phyloP scores from a whole-genome alignment of 2,113 vertebrate species.

The Lycaon pictus region DNA sequence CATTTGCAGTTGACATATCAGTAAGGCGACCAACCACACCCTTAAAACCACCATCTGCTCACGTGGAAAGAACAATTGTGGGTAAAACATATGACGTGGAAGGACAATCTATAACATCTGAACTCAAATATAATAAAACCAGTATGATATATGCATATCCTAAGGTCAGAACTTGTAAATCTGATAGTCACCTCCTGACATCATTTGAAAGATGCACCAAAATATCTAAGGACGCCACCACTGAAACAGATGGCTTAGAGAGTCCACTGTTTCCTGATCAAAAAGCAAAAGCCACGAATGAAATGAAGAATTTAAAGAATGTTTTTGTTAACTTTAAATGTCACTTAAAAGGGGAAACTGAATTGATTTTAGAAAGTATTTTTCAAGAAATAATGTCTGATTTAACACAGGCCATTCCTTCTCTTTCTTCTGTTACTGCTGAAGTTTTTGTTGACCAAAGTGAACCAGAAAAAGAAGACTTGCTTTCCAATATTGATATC shows the following conservation, averaged over 20 bases:
- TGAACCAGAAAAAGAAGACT: slow-evolving; percentile 35
- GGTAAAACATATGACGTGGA: neutral
- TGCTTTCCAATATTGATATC: slow-evolving; percentile 59
- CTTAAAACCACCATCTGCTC: slow-evolving; percentile 53
- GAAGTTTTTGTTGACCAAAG: slow-evolving; percentile 76
- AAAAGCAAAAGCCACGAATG: slow-evolving; percentile 58
- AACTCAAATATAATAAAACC: neutral
- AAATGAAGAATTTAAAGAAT: slow-evolving; percentile 75
- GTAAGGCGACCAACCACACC: slow-evolving; percentile 22
- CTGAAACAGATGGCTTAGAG: slow-evolving; percentile 70
- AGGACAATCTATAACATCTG: neutral
- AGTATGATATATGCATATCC: neutral
- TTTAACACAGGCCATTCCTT: slow-evolving; percentile 72
- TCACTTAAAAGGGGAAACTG: slow-evolving; percentile 76
- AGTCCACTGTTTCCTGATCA: neutral
- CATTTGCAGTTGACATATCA: slow-evolving; percentile 16
- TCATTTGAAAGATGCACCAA: neutral
- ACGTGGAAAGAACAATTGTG: neutral
- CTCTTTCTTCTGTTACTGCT: slow-evolving; percentile 79
- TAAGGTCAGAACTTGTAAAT: slow-evolving; percentile 64
- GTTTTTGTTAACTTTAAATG: slow-evolving; percentile 81
- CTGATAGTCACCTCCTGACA: slow-evolving; percentile 72
- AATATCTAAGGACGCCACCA: slow-evolving; percentile 76
- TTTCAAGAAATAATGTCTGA: slow-evolving; percentile 80
- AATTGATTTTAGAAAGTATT: slow-evolving; percentile 78